A percentile compares a stretch with the other conserved stretches of the same genome.
These are phyloP conservation scores for Mormyrus iriodes DNA, from an alignment of 2,113 vertebrate species.

Conservation along the genomic window DNA sequence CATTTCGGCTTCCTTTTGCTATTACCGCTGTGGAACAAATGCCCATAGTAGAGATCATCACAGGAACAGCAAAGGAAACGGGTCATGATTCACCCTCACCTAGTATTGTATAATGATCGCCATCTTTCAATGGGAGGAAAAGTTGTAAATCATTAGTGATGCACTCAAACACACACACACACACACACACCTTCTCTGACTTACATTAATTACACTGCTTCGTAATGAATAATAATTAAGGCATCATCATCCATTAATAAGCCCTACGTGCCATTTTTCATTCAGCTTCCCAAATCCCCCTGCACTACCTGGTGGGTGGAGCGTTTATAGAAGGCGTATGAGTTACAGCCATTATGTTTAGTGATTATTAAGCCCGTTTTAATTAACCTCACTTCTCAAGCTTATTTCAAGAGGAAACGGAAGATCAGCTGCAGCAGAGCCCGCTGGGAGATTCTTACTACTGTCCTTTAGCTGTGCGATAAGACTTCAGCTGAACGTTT, in stretches of 20 bases:
- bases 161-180: not conserved
- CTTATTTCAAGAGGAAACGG: conserved; percentile 54
- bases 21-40: not conserved
- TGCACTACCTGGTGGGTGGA: conserved; percentile 34
- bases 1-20: not conserved
- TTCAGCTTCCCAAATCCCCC: not conserved
- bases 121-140: not conserved
- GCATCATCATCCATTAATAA: conserved; percentile 9
- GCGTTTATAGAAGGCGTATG: conserved; percentile 29
- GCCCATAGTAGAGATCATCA: not conserved
- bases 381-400: conserved; percentile 56
- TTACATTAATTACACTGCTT: conserved; percentile 4
- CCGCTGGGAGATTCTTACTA: conserved; percentile 24
- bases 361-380: conserved; percentile 56
- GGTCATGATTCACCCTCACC: not conserved
- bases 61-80: not conserved
- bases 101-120: not conserved
- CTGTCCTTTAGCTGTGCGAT: conserved; percentile 26
- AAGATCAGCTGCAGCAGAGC: conserved; percentile 27
- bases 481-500: not conserved
- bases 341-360: conserved; percentile 48
- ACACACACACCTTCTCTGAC: not conserved
- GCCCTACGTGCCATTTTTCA: not conserved
- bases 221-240: conserved; percentile 15
- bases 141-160: not conserved